These are phyloP conservation scores for Xanthorhoe designata DNA, from an alignment of 2,888 invertebrate species.

Conservation along the genomic window DNA sequence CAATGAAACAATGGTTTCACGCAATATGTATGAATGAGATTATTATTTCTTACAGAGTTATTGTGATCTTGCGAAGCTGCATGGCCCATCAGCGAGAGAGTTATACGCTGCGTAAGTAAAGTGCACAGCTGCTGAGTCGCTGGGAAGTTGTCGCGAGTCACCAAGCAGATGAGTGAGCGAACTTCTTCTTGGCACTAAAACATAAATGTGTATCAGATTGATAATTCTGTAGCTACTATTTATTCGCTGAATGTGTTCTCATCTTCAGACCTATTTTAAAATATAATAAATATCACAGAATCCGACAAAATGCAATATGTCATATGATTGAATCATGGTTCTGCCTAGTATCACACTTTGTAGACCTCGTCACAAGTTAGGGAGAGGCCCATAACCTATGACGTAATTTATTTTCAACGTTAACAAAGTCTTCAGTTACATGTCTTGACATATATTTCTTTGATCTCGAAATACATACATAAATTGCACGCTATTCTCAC, in stretches of 20 bases:
- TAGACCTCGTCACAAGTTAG: too few species aligned
- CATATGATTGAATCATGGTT: too few species aligned
- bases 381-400: too few species aligned
- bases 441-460: neutral
- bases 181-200: constrained; percentile 94
- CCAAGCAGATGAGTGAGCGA: constrained; percentile 93
- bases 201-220: constrained; percentile 2
- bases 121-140: constrained; percentile 94
- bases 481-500: constrained; percentile 1
- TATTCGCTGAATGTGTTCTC: neutral
- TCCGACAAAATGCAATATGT: too few species aligned
- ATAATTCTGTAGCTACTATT: neutral
- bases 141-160: constrained; percentile 94
- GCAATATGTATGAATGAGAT: neutral
- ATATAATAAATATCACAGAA: too few species aligned
- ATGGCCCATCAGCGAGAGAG: constrained; percentile 91
- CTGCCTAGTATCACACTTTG: too few species aligned
- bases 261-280: too few species aligned
- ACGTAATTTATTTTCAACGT: too few species aligned
- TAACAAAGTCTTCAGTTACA: too few species aligned
- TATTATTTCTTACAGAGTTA: constrained; percentile 69
- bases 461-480: neutral
- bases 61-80: constrained; percentile 87
- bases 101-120: constrained; percentile 93
- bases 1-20: neutral